These are phyloP conservation scores for Paracanthobrama guichenoti DNA, from an alignment of 2,113 vertebrate genomes.

Conservation along the genomic window DNA sequence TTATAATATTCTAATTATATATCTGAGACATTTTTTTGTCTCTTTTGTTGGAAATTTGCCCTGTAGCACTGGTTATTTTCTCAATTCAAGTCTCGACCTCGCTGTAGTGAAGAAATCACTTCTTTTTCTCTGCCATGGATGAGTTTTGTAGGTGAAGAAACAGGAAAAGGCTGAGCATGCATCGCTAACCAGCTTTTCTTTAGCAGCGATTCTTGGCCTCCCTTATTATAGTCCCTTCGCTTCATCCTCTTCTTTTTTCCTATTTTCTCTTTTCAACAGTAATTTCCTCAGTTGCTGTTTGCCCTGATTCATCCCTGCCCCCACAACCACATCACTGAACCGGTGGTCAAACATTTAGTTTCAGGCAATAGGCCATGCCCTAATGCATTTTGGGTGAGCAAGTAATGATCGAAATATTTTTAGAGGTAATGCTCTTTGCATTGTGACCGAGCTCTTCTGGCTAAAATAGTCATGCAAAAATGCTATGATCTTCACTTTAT, in stretches of 20 bases:
- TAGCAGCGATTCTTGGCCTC: background rate
- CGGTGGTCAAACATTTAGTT: slow-evolving; percentile 1
- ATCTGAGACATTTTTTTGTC: background rate
- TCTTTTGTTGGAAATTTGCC: too few relatives aligned
- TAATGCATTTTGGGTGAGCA: slow-evolving; percentile 42
- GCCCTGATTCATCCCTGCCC: background rate
- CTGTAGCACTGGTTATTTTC: too few relatives aligned
- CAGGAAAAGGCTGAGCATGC: slow-evolving; percentile 4
- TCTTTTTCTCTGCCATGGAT: background rate
- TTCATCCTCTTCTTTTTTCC: background rate
- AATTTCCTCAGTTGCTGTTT: background rate
- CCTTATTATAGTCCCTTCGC: background rate
- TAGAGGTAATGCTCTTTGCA: slow-evolving; percentile 36
- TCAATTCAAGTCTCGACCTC: background rate
- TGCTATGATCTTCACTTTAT: slow-evolving; percentile 51
- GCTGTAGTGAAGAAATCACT: background rate
- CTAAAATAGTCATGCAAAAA: slow-evolving; percentile 44
- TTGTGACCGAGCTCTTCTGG: slow-evolving; percentile 13
- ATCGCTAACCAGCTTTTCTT: slow-evolving; percentile 17
- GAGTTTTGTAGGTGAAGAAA: background rate
- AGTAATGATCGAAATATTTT: slow-evolving; percentile 54
- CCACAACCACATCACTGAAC: background rate
- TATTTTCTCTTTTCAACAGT: background rate
- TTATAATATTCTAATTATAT: background rate
- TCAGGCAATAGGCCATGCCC: background rate